Base-by-base conservation (phyloP, 2,797 vertebrate species). In the Momotus momota region DNA sequence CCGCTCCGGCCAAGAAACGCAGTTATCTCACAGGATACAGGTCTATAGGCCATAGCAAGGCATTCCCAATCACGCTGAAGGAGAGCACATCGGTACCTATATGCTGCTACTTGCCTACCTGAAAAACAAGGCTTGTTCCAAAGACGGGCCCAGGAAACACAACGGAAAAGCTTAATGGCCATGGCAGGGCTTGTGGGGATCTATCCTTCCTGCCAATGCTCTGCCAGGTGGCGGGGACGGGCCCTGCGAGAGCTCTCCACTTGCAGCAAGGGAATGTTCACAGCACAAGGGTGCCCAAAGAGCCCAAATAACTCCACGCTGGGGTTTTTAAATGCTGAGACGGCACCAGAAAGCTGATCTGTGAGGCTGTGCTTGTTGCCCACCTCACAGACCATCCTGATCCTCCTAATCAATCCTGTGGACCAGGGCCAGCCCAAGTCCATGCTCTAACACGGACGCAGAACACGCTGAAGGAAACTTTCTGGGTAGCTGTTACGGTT, bases 181-280 rank as follows among this genome's bases (percentile, higher is more conserved):
- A 41, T 49, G 3, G 0, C 19, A 38, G 14, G 0, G 17, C 40
- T 27, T 10, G 31, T 18, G 14, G 71, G 71, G 45, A 51, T 27
- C 38, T 5, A 7, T 3, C 21, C 35, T 51, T 25, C 54, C 41
- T 12, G 35, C 22, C 18, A 45, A 19, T 0, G 1, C 6, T 10
- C 12, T 12, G 65, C 1, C 1, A 72, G 35, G 27, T 11, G 17
- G 66, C 1, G 26, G 52, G 41, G 41, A 49, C 19, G 0, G 0
- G 5, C 9, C 0, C 60, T 18, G 27, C 18, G 21, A 55, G 61
- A 67, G 62, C 43, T 33, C 61, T 61, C 14, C 12, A 6, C 60
- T 62, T 21, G 13, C n/a, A 40, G 46, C 17, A 3, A 61, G 46
- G 51, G 1, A 57, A 26, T 14, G 29, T 25, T n/a, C 45, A 22